Conservation (phyloP, 2,797 vertebrate genomes). For the Trematomus bernacchii region DNA sequence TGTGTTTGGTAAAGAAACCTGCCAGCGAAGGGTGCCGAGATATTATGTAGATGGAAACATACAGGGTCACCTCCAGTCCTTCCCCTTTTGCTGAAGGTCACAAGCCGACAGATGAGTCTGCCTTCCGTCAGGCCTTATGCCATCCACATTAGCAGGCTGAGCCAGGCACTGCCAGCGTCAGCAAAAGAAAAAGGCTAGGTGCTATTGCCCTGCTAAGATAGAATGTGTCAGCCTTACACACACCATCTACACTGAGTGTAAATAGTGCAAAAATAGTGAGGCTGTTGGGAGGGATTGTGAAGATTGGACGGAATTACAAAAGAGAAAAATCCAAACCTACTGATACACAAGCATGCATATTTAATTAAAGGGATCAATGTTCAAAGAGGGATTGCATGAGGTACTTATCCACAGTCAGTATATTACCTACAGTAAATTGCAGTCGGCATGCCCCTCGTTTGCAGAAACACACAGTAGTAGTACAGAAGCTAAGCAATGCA, state of each 20-base stretch:
- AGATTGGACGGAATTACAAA: slow-evolving; percentile 15
- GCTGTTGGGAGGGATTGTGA: slow-evolving; percentile 10
- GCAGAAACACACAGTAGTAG: too few relatives aligned
- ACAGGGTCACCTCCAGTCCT: slow-evolving; percentile 31
- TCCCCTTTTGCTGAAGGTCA: slow-evolving; percentile 60
- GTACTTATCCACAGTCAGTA: too few relatives aligned
- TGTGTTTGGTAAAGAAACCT: neutral
- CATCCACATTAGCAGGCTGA: slow-evolving; percentile 53
- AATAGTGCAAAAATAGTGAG: slow-evolving; percentile 36
- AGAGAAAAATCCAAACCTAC: slow-evolving; percentile 22
- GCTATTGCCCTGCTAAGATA: slow-evolving; percentile 66
- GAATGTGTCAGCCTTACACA: slow-evolving; percentile 40
- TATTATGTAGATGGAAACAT: slow-evolving; percentile 29
- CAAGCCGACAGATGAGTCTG: slow-evolving; percentile 34
- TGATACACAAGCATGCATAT: slow-evolving; percentile 1
- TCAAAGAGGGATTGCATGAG: too few relatives aligned
- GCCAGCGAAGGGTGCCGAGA: slow-evolving; percentile 16
- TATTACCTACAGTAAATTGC: too few relatives aligned
- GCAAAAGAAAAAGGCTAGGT: slow-evolving; percentile 52
- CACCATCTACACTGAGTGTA: slow-evolving; percentile 27
- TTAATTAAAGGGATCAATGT: slow-evolving; percentile 8
- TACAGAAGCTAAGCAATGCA: too few relatives aligned
- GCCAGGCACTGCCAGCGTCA: slow-evolving; percentile 49
- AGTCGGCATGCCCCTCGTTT: too few relatives aligned
- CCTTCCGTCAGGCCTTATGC: slow-evolving; percentile 42